These are phyloP conservation scores for Phanerotoma sp. DNA, from an alignment of 2,888 invertebrate genomes.

Conservation along the genomic window DNA sequence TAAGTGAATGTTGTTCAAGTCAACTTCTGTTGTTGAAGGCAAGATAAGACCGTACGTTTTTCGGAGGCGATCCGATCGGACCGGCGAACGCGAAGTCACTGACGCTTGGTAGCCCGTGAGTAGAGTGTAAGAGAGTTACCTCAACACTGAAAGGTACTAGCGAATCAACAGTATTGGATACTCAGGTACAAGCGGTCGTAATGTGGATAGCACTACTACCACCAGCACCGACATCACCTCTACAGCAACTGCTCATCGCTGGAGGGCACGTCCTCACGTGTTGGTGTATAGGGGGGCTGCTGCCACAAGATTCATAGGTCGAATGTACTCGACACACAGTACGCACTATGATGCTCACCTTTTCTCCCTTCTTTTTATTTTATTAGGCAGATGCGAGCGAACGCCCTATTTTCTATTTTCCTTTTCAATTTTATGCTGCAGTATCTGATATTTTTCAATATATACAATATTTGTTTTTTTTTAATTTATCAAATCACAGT, in stretches of 20 bases:
- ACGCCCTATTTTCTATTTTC: too few relatives aligned
- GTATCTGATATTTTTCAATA: too few relatives aligned
- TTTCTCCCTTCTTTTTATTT: slow-evolving; percentile 21
- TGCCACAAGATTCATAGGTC: neutral
- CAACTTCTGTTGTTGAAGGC: too few relatives aligned
- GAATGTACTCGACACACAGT: slow-evolving; percentile 29
- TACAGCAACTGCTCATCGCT: slow-evolving; percentile 8
- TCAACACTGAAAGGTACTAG: slow-evolving; percentile 28
- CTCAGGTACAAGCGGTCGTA: neutral
- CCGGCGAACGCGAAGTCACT: slow-evolving; percentile 56
- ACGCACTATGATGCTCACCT: slow-evolving; percentile 26
- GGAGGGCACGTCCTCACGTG: slow-evolving; percentile 14
- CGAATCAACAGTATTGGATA: neutral
- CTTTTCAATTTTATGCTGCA: too few relatives aligned
- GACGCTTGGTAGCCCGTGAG: slow-evolving; percentile 53
- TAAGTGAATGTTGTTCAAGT: too few relatives aligned
- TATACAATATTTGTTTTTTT: too few relatives aligned
- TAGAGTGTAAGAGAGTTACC: slow-evolving; percentile 46
- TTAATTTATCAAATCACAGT: too few relatives aligned
- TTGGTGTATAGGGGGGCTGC: neutral
- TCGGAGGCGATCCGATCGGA: slow-evolving; percentile 49
- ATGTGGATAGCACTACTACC: slow-evolving; percentile 4
- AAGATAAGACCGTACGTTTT: slow-evolving; percentile 1
- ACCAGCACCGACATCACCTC: neutral
- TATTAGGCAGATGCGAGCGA: too few relatives aligned